phyloP scores from a whole-genome alignment of 1,140 invertebrate species.

The Coptotermes formosanus region DNA sequence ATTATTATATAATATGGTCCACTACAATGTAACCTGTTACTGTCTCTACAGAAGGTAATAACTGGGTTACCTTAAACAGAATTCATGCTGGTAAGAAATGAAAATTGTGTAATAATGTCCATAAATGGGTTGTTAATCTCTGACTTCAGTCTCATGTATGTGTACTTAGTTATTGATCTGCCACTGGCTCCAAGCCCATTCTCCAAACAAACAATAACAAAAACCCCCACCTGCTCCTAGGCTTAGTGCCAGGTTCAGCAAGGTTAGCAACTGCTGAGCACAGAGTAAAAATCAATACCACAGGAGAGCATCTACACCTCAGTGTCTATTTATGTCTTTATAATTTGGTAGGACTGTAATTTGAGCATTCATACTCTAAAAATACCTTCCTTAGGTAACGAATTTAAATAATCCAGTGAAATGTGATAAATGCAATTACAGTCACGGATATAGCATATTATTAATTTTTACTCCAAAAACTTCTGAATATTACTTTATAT shows the following conservation, averaged over 20 bases:
- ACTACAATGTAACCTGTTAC: background rate
- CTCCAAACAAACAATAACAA: background rate
- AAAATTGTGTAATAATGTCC: background rate
- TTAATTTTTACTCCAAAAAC: too few relatives aligned
- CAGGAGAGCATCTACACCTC: too few relatives aligned
- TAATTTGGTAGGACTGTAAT: too few relatives aligned
- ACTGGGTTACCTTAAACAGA: background rate
- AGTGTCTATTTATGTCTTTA: too few relatives aligned
- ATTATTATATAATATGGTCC: background rate
- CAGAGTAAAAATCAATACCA: background rate
- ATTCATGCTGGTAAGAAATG: background rate
- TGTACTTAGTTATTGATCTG: background rate
- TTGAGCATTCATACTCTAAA: too few relatives aligned
- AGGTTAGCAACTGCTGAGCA: background rate
- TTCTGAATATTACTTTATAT: too few relatives aligned
- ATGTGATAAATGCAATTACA: too few relatives aligned
- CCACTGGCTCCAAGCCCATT: background rate
- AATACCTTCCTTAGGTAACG: too few relatives aligned
- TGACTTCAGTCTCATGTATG: background rate
- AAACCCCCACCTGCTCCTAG: background rate
- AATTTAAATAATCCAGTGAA: too few relatives aligned
- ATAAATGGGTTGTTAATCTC: background rate
- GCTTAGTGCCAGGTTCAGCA: background rate
- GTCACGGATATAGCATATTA: too few relatives aligned
- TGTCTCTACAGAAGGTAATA: background rate